Evolutionary conservation across 2,888 invertebrate species (phyloP), one percentile per base, ranked within the genome.

Genomic region (Lamellibrachia satsuma): DNA sequence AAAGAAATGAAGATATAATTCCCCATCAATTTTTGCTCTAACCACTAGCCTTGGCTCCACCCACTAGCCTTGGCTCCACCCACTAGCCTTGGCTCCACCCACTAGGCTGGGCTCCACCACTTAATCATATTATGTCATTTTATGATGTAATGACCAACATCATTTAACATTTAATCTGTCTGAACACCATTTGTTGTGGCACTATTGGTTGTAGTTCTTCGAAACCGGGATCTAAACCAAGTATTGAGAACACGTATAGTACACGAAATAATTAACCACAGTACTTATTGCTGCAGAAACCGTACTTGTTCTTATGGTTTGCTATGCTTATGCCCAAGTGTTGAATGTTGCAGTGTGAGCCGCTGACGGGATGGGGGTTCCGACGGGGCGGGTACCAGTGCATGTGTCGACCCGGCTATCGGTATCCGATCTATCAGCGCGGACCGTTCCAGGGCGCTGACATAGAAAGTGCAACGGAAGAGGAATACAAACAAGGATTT

Each of bases 351-450:
- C 95, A 98, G 98, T 99, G 99, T 96, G 99, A 99, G 97, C 99
- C 99, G 0, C 96, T 99, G 92, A 98, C 99, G 96, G 99, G 99
- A 4, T 99, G 98, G 98, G 99, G 99, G 90, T 99, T 98, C 96
- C 97, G 99, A 92, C 97, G 99, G 95, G 99, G 99, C 92, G 99
- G 99, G 8, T 99, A 96, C 94, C 95, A 95, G 94, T 96, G 96
- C 94, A 95, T 96, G 75, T 99, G 99, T 97, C 97, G 97, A 95
- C 99, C 99, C 0, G 98, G 99, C 0, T 98, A 97, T 96, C 97
- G 99, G 92, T 97, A 99, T 94, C 99, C 99, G 0, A 97, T 98
- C 95, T 97, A 98, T 93, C 98, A 98, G 57, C 97, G 99, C 92
- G 97, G 98, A 92, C 99, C 99, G 0, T 99, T 98, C 97, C 97